Conservation (phyloP, 2,113 vertebrate genomes). For the Rhodinocichla rosea region DNA sequence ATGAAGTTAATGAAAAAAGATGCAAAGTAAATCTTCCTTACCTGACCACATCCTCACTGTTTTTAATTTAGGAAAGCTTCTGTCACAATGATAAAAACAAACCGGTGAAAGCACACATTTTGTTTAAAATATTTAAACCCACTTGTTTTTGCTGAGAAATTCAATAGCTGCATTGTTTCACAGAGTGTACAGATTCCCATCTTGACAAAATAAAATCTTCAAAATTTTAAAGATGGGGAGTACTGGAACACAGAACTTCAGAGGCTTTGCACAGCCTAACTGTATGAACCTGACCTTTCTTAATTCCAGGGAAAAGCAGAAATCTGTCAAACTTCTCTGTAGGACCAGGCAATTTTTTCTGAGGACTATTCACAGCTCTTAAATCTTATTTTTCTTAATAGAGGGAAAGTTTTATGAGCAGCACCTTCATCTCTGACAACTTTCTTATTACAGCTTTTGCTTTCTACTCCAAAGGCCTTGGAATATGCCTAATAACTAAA, state of each 20-base stretch:
- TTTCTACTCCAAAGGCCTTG: background rate
- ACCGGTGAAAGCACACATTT: background rate
- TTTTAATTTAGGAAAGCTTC: background rate
- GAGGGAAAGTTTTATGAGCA: background rate
- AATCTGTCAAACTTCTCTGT: background rate
- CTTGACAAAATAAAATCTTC: background rate
- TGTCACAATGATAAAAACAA: background rate
- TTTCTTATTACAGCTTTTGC: background rate
- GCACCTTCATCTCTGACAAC: conserved; percentile 19
- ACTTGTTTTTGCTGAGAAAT: background rate
- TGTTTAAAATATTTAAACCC: background rate
- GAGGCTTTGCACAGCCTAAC: background rate
- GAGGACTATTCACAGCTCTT: background rate
- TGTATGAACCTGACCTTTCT: background rate
- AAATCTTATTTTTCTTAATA: conserved; percentile 33
- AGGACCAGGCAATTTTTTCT: background rate
- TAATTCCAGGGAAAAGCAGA: background rate
- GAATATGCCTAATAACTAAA: background rate
- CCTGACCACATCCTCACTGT: background rate
- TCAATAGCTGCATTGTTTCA: background rate
- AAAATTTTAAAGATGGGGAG: background rate
- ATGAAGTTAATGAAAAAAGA: background rate
- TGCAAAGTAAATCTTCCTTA: background rate
- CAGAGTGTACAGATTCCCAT: background rate
- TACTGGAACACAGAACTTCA: background rate